Evolutionary conservation across 2,888 invertebrate genomes (phyloP).

Genomic region (Acleris holmiana): DNA sequence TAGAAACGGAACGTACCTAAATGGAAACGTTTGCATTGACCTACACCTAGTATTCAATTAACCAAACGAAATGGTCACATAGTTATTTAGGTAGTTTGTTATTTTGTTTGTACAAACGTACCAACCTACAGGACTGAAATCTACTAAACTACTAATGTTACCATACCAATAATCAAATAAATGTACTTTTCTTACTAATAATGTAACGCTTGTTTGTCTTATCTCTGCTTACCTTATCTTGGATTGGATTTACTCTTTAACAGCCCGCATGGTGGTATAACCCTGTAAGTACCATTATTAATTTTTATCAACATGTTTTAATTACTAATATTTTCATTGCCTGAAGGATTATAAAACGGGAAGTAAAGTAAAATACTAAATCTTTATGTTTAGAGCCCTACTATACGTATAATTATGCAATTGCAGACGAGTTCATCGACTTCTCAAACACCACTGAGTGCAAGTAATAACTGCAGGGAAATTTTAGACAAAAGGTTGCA

Average conservation of each 20-base stretch:
- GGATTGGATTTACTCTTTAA: constrained; percentile 53
- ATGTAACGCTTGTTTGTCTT: constrained; percentile 45
- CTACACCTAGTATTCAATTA: no score
- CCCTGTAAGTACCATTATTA: constrained; percentile 88
- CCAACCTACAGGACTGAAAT: constrained; percentile 37
- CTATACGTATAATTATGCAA: constrained; percentile 36
- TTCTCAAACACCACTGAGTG: constrained; percentile 83
- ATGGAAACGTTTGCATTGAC: no score
- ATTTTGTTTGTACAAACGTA: background rate
- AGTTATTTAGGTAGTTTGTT: no score
- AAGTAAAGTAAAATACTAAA: background rate
- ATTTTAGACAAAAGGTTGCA: constrained; percentile 92
- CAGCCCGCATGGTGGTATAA: constrained; percentile 97
- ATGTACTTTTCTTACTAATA: constrained; percentile 39
- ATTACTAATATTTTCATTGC: constrained; percentile 1
- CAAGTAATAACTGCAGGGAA: constrained; percentile 91
- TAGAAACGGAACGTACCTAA: no score
- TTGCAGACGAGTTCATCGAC: constrained; percentile 92
- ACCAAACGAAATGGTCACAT: background rate
- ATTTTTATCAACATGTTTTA: background rate
- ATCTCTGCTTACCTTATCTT: constrained; percentile 55
- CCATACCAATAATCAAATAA: constrained; percentile 17
- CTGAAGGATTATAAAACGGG: background rate
- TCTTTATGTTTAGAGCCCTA: background rate
- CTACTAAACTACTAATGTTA: constrained; percentile 34